Conservation (phyloP, 2,888 invertebrate species). For the Pollenia griseotomentosa region DNA sequence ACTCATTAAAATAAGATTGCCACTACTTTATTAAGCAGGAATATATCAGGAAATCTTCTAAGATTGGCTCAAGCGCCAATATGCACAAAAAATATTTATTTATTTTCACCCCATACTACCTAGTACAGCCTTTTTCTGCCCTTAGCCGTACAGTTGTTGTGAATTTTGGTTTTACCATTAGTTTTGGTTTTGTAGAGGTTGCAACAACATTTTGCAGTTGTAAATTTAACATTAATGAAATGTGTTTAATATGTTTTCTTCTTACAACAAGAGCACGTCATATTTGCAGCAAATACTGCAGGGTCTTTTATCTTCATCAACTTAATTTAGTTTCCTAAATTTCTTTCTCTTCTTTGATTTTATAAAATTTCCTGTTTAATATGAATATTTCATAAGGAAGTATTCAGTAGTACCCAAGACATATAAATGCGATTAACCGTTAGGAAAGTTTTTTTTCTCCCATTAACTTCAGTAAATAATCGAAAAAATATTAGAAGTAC, state of each 20-base stretch:
- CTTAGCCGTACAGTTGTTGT: not conserved
- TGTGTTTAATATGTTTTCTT: slow-evolving; percentile 46
- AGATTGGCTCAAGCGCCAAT: too few relatives aligned
- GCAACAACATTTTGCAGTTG: slow-evolving; percentile 42
- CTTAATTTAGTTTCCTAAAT: not conserved
- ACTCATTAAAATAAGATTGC: too few relatives aligned
- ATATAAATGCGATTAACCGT: too few relatives aligned
- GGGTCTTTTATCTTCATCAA: slow-evolving; percentile 23
- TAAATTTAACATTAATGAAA: slow-evolving; percentile 41
- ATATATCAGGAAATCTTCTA: too few relatives aligned
- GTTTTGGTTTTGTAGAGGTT: slow-evolving; percentile 1
- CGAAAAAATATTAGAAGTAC: too few relatives aligned
- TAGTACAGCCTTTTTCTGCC: not conserved
- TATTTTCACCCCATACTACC: not conserved
- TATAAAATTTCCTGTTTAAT: slow-evolving; percentile 30
- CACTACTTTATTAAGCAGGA: too few relatives aligned
- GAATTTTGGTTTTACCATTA: slow-evolving; percentile 3
- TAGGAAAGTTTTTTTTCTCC: too few relatives aligned
- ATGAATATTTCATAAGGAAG: slow-evolving; percentile 33
- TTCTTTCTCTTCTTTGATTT: slow-evolving; percentile 1
- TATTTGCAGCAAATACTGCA: slow-evolving; percentile 30
- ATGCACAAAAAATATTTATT: too few relatives aligned
- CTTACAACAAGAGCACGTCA: not conserved
- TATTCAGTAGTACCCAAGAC: not conserved
- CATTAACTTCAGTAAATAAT: too few relatives aligned